Conservation (phyloP, 2,888 invertebrate genomes). For the Sericinus montela region DNA sequence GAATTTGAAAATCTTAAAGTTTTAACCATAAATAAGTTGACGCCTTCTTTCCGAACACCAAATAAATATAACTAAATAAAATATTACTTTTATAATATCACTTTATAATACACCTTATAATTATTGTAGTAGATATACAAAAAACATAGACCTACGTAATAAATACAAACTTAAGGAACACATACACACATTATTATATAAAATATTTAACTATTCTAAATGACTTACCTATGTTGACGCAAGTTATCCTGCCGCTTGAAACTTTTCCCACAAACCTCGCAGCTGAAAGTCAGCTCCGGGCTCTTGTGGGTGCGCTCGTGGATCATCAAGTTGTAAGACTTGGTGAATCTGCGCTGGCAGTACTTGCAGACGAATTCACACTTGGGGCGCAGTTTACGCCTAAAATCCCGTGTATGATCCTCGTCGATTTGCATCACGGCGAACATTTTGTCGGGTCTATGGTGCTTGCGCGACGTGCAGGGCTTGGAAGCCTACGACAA, state of each 20-base stretch:
- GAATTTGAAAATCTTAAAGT: no score
- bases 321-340: conserved; percentile 98
- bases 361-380: conserved; percentile 99
- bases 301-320: conserved; percentile 99
- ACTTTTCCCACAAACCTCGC: conserved; percentile 98
- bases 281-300: conserved; percentile 96
- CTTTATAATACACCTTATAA: no score
- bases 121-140: no score
- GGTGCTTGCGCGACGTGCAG: conserved; percentile 73
- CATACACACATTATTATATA: no score
- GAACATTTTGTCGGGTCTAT: conserved; percentile 85
- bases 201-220: no score
- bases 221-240: conserved; percentile 92
- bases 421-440: conserved; percentile 95
- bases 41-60: no score
- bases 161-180: no score
- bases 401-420: conserved; percentile 91
- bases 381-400: conserved; percentile 93
- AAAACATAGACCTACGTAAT: no score
- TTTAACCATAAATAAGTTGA: no score
- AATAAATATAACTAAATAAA: no score
- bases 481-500: conserved; percentile 70
- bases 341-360: conserved; percentile 98
- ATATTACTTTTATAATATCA: no score
- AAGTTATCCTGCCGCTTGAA: conserved; percentile 98